Conservation (phyloP, 2,888 invertebrate species). For the Ectropis crepuscularia region DNA sequence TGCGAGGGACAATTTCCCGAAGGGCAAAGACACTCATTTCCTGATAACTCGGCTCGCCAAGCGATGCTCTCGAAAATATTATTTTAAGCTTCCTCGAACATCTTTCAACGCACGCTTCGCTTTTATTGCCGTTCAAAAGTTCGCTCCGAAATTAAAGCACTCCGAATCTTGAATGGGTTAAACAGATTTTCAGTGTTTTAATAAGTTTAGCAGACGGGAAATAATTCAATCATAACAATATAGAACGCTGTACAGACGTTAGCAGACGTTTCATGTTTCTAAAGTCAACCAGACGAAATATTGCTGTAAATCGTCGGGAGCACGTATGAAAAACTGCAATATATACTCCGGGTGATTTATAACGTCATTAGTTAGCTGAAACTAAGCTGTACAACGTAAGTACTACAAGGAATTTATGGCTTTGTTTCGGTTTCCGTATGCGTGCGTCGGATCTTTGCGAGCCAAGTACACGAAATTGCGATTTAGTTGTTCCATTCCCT, state of each 20-base stretch:
- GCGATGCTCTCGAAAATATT: constrained; percentile 73
- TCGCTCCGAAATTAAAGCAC: constrained; percentile 35
- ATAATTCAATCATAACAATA: constrained; percentile 41
- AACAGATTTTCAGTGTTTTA: constrained; percentile 28
- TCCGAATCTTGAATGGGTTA: constrained; percentile 25
- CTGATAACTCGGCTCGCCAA: constrained; percentile 60
- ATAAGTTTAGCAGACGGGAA: constrained; percentile 36
- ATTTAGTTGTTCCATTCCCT: constrained; percentile 57
- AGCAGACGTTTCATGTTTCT: constrained; percentile 23
- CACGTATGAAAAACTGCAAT: constrained; percentile 30
- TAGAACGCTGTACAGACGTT: constrained; percentile 12
- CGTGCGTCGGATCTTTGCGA: constrained; percentile 56
- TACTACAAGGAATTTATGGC: constrained; percentile 58
- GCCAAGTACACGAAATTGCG: constrained; percentile 66
- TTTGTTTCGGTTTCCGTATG: constrained; percentile 64
- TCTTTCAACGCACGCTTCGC: constrained; percentile 70
- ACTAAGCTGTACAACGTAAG: constrained; percentile 40
- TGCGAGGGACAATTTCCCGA: constrained; percentile 81
- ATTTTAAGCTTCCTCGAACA: constrained; percentile 78
- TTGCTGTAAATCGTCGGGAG: constrained; percentile 16
- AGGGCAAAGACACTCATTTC: constrained; percentile 81
- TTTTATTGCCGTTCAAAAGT: constrained; percentile 53
- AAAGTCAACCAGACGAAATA: constrained; percentile 23
- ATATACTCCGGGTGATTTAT: constrained; percentile 27
- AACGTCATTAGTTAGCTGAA: constrained; percentile 34